Percentiles rank a stretch among this genome's conserved stretches.
These are phyloP conservation scores for Myrmophylax atrothorax DNA, from an alignment of 2,113 vertebrate genomes.

Conservation along the genomic window DNA sequence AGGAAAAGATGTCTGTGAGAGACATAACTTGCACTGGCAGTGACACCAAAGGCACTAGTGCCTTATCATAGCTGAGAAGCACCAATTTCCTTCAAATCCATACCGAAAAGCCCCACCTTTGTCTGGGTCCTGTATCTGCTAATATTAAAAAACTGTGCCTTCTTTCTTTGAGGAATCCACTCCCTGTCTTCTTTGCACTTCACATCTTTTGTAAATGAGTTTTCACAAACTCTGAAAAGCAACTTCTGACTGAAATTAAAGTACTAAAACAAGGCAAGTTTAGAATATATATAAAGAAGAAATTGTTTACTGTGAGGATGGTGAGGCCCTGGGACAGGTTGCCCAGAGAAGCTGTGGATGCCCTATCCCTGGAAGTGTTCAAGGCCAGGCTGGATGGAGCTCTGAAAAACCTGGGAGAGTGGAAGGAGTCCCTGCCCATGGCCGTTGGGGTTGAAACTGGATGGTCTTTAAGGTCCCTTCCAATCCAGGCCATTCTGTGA, in stretches of 20 bases:
- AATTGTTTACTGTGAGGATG: background rate
- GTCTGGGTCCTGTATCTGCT: fast-evolving
- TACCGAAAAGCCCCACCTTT: background rate
- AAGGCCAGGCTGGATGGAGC: background rate
- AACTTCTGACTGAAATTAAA: background rate
- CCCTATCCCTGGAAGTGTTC: background rate
- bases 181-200: background rate
- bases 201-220: fast-evolving
- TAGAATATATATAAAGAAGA: background rate
- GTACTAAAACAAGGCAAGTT: background rate
- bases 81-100: background rate
- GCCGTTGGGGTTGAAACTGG: background rate
- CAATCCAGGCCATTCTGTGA: background rate
- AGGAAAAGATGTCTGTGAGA: background rate
- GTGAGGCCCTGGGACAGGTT: background rate
- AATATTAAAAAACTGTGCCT: background rate
- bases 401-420: background rate
- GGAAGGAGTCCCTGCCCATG: background rate
- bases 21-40: background rate
- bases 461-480: background rate
- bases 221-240: background rate
- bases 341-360: background rate
- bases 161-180: background rate
- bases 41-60: background rate
- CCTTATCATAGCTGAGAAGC: background rate